Conservation (phyloP, 1,140 invertebrate species). For the Popillia japonica region DNA sequence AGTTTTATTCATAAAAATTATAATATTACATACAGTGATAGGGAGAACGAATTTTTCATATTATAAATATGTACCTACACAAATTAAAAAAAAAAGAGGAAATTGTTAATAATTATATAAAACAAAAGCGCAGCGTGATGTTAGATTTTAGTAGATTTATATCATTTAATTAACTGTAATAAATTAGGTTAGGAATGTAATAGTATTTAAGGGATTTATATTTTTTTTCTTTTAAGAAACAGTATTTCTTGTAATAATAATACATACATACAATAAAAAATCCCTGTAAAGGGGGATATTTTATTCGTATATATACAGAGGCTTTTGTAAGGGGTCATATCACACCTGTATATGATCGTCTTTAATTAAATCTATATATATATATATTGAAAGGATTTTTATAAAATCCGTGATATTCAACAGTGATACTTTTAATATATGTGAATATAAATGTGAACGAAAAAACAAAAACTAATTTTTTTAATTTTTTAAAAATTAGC, state of each 20-base stretch:
- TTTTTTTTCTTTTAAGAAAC: too few relatives aligned
- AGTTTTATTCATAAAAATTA: background rate
- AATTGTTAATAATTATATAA: background rate
- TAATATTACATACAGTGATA: too few relatives aligned
- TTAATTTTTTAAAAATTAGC: background rate
- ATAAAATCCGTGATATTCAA: constrained; percentile 39
- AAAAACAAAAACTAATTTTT: constrained; percentile 2
- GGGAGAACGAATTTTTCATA: too few relatives aligned
- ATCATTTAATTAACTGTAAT: background rate
- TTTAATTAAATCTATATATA: background rate
- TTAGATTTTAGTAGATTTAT: constrained; percentile 17
- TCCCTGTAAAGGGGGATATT: too few relatives aligned
- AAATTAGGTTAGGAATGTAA: too few relatives aligned
- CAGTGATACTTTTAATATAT: constrained; percentile 33
- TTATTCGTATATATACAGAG: too few relatives aligned
- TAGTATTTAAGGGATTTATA: too few relatives aligned
- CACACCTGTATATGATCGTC: background rate
- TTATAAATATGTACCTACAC: too few relatives aligned
- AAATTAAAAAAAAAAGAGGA: background rate
- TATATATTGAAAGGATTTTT: constrained; percentile 36
- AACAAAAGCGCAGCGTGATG: constrained; percentile 35
- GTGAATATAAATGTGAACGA: constrained; percentile 15
- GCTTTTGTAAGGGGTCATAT: too few relatives aligned
- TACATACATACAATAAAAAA: too few relatives aligned
- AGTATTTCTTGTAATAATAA: too few relatives aligned